phyloP scores from a whole-genome alignment of 2,113 vertebrate genomes.

The human region DNA sequence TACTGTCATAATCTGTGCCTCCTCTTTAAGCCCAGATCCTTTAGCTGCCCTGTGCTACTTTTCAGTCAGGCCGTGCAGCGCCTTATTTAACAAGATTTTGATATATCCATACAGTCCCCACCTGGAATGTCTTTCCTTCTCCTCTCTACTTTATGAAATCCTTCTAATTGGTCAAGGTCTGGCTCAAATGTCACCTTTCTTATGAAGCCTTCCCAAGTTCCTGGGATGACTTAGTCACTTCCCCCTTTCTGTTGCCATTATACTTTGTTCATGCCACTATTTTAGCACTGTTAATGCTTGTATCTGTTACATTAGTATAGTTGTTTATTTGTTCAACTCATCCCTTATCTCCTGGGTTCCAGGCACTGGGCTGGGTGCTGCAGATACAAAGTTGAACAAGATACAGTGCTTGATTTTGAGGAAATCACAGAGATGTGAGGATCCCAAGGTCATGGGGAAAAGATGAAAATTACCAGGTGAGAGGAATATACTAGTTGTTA shows the following conservation, averaged over 20 bases:
- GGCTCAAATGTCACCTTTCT: background rate
- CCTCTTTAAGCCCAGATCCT: too few species aligned
- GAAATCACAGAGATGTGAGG: background rate
- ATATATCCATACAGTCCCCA: fast-evolving
- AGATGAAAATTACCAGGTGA: background rate
- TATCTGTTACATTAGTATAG: background rate
- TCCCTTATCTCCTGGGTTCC: background rate
- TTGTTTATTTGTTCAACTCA: background rate
- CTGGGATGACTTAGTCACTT: background rate
- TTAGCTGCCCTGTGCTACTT: background rate
- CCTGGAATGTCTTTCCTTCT: background rate
- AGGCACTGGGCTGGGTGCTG: background rate
- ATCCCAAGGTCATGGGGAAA: background rate
- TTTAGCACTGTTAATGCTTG: fast-evolving
- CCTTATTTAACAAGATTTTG: background rate
- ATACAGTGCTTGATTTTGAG: background rate
- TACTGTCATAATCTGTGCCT: background rate
- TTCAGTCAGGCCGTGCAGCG: fast-evolving
- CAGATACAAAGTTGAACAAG: background rate
- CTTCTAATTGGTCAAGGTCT: background rate
- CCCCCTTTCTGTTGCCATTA: background rate
- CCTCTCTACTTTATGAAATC: background rate
- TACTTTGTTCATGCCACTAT: background rate
- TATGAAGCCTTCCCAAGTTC: fast-evolving
- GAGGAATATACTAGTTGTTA: background rate